Percentiles rank a stretch among this genome's conserved stretches.
These are phyloP conservation scores for Platysteira castanea DNA, from an alignment of 2,113 vertebrate genomes.

Conservation along the genomic window DNA sequence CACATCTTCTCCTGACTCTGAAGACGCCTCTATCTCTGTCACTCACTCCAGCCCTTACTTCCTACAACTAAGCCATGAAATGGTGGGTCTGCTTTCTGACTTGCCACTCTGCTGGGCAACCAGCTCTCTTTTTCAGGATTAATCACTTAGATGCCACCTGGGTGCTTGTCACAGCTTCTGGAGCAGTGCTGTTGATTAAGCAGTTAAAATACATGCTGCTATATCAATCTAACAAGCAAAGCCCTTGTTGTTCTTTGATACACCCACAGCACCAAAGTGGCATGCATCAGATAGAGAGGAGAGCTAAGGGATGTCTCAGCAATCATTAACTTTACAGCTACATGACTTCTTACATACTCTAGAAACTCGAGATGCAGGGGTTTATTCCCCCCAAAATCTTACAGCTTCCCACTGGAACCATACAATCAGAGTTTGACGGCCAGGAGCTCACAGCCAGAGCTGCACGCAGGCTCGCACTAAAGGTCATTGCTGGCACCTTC, in stretches of 20 bases:
- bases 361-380: not conserved
- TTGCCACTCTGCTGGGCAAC: not conserved
- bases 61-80: not conserved
- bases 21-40: not conserved
- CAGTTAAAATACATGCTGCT: not conserved
- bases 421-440: not conserved
- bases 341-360: not conserved
- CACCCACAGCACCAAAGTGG: not conserved
- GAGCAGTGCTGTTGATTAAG: not conserved
- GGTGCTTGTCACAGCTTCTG: not conserved
- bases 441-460: not conserved
- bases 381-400: not conserved
- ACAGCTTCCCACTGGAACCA: not conserved
- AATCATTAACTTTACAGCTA: not conserved
- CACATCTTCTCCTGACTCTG: not conserved
- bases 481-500: not conserved
- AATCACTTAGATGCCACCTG: not conserved
- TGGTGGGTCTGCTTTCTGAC: not conserved
- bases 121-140: not conserved
- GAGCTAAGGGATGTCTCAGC: not conserved
- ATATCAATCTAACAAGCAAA: not conserved
- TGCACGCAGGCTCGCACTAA: not conserved
- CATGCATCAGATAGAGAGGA: not conserved
- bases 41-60: not conserved
- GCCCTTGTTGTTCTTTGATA: not conserved